These are phyloP conservation scores for Helicoverpa armigera DNA, from an alignment of 1,140 invertebrate species.

Conservation along the genomic window DNA sequence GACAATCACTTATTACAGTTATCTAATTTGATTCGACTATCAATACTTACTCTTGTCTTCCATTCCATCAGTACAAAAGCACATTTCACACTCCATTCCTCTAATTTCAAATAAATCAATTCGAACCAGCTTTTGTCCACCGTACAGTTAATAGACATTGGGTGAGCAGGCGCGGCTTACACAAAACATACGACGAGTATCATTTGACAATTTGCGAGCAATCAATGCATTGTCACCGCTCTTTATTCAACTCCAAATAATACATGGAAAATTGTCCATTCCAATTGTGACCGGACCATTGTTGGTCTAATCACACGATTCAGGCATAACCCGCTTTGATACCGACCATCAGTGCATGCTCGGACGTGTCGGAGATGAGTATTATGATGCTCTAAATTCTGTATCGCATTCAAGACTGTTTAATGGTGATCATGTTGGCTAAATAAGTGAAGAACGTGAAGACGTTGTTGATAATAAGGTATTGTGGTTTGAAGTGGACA, in stretches of 20 bases:
- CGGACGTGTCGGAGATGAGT: constrained; percentile 63
- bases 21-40: neutral
- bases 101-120: neutral
- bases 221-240: constrained; percentile 85
- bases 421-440: neutral
- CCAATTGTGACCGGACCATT: constrained; percentile 79
- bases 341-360: constrained; percentile 75
- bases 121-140: constrained; percentile 9
- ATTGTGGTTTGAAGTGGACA: constrained; percentile 25
- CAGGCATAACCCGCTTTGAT: constrained; percentile 75
- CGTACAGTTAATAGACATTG: constrained; percentile 41
- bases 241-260: constrained; percentile 85
- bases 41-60: neutral
- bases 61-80: neutral
- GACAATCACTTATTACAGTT: neutral
- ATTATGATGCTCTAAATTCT: constrained; percentile 12
- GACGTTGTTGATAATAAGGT: neutral
- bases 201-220: constrained; percentile 86
- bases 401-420: constrained; percentile 7
- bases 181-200: constrained; percentile 83
- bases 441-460: neutral
- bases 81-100: neutral
- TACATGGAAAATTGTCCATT: constrained; percentile 85
- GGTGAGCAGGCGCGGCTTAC: constrained; percentile 74
- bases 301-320: constrained; percentile 84